phyloP scores from a whole-genome alignment of 2,888 invertebrate species.

The Lasioglossum vierecki region DNA sequence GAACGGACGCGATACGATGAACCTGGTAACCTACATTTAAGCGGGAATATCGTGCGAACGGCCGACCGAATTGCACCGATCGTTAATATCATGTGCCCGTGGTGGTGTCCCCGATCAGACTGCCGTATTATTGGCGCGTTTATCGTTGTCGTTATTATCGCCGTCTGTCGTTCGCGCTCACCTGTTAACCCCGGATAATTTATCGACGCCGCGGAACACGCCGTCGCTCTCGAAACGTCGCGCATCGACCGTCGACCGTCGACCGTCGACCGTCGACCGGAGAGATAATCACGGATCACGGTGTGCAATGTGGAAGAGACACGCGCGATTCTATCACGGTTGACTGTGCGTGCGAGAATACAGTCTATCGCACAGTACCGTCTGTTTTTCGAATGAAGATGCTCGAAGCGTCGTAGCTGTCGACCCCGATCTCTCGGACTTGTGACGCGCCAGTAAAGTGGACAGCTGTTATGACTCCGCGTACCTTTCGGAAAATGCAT shows the following conservation, averaged over 20 bases:
- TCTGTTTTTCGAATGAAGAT: not conserved
- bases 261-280: slow-evolving; percentile 32
- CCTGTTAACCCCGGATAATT: slow-evolving; percentile 73
- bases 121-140: slow-evolving; percentile 66
- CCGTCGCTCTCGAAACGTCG: slow-evolving; percentile 61
- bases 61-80: slow-evolving; percentile 43
- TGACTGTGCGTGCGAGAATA: not conserved
- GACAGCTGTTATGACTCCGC: not conserved
- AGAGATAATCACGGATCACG: not conserved
- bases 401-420: not conserved
- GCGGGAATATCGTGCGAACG: slow-evolving; percentile 17
- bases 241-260: slow-evolving; percentile 51
- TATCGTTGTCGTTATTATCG: slow-evolving; percentile 69
- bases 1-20: not conserved
- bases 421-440: not conserved
- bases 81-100: slow-evolving; percentile 52
- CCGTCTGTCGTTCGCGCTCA: slow-evolving; percentile 64
- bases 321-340: not conserved
- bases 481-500: not conserved
- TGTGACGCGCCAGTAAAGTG: not conserved
- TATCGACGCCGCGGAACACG: slow-evolving; percentile 61
- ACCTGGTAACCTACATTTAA: slow-evolving; percentile 35
- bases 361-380: not conserved
- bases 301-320: not conserved
- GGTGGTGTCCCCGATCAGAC: slow-evolving; percentile 33